phyloP scores from a whole-genome alignment of 2,888 invertebrate species.

The Acrobasis repandana region DNA sequence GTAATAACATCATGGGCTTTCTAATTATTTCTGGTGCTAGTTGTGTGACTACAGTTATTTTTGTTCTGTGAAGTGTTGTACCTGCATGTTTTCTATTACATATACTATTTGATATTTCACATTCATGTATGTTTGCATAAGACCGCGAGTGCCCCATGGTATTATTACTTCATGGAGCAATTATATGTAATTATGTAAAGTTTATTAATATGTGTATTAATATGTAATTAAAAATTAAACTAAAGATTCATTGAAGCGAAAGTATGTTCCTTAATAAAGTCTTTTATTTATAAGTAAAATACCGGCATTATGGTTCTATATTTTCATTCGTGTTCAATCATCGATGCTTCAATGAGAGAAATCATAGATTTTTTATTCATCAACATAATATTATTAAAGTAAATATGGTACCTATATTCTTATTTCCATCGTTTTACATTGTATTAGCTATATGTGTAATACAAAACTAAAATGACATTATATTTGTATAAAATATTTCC shows the following conservation, averaged over 20 bases:
- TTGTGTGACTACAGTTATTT: conserved; percentile 6
- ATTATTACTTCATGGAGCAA: conserved; percentile 41
- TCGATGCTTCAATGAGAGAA: conserved; percentile 34
- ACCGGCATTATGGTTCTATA: conserved; percentile 69
- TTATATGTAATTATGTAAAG: conserved; percentile 43
- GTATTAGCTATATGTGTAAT: conserved; percentile 62
- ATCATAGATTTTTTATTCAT: conserved; percentile 26
- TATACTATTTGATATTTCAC: background rate
- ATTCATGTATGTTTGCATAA: background rate
- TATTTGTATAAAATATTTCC: conserved; percentile 79
- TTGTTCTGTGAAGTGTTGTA: conserved; percentile 6
- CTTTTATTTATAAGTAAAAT: conserved; percentile 74
- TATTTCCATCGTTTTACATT: conserved; percentile 63
- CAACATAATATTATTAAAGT: conserved; percentile 34
- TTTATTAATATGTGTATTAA: conserved; percentile 43
- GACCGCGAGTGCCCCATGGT: conserved; percentile 25
- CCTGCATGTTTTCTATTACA: conserved; percentile 15
- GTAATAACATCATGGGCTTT: conserved; percentile 32
- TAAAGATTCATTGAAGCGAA: conserved; percentile 41
- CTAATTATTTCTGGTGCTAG: conserved; percentile 33
- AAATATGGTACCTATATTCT: conserved; percentile 49
- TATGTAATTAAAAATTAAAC: conserved; percentile 37
- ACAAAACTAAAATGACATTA: conserved; percentile 74
- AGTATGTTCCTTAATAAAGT: conserved; percentile 75
- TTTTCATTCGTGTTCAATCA: conserved; percentile 41